Base-by-base conservation (phyloP, 2,113 vertebrate species). In the Deroptyus accipitrinus region DNA sequence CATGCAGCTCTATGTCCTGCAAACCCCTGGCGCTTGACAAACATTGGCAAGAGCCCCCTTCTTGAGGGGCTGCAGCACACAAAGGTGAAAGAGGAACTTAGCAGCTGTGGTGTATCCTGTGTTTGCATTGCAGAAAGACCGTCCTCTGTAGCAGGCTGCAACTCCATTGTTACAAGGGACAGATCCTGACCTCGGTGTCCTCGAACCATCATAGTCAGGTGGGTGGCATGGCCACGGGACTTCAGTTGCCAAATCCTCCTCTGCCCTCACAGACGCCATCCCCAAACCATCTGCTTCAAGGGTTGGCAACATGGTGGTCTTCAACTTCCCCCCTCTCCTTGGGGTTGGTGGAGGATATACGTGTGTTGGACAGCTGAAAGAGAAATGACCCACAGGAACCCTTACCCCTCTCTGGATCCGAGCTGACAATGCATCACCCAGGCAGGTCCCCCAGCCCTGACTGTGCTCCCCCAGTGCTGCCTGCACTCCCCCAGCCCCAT, bases 111-210 rank as follows among this genome's bases (percentile, higher is more conserved):
- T 25, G 14, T 63, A 19, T 86, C 22, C 31, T 64, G 5, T n/a
- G 20, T 72, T 61, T 72, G 41, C 12, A 11, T 27, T 77, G 73
- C 49, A 66, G 54, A 30, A 51, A 48, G 88, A 27, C 2, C 51
- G 8, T 22, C 59, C 4, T 42, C 49, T 87, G 13, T 11, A 18
- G 13, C 4, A 1, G 35, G 25, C 81, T 80, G 27, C 2, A 9
- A 35, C 17, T 64, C 52, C 11, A 1, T 52, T 7, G 0, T 8
- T 77, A 35, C 1, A 0, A 73, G 35, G 25, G 44, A 66, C 37
- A 54, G 68, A 48, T 69, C 44, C 48, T 91, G 76, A 44, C 81
- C 62, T 88, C 1, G 0, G 17, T 25, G 27, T 33, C 20, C 33
- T 73, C 39, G 55, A 74, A 64, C 13, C 33, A 41, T 27, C 35